Percentiles rank a stretch among this genome's conserved stretches.
phyloP scores from a whole-genome alignment of 2,888 invertebrate genomes.

The Sphaeridia pumilis region DNA sequence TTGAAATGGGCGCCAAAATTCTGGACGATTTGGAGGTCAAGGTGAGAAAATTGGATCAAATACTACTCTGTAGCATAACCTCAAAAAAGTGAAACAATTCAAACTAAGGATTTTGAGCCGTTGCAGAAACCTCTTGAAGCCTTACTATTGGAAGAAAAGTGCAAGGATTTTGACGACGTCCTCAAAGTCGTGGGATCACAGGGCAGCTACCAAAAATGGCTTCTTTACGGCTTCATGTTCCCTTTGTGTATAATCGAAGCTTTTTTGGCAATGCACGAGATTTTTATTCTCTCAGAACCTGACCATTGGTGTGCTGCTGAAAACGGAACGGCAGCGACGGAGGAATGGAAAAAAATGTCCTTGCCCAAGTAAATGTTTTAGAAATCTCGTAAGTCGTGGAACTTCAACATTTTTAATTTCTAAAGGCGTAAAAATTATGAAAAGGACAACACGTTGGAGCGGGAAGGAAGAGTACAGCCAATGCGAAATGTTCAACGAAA shows the following conservation, averaged over 20 bases:
- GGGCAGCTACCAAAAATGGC: not conserved
- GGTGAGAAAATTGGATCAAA: no score
- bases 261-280: not conserved
- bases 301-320: constrained; percentile 6
- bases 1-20: no score
- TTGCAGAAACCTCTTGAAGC: no score
- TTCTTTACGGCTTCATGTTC: not conserved
- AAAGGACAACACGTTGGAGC: not conserved
- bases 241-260: not conserved
- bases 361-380: not conserved
- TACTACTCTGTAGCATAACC: no score
- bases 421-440: not conserved
- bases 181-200: not conserved
- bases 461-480: not conserved
- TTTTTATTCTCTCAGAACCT: constrained; percentile 1
- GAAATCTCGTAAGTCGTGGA: not conserved
- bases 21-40: no score
- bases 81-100: no score
- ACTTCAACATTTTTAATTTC: not conserved
- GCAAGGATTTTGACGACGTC: constrained; percentile 5
- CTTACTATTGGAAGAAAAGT: no score
- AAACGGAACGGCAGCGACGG: not conserved
- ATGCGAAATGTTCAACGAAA: constrained; percentile 1
- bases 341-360: constrained; percentile 1
- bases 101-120: no score